Evolutionary conservation across 2,888 invertebrate genomes (phyloP), one percentile per base, ranked within the genome.

Genomic region (Catocala nupta): DNA sequence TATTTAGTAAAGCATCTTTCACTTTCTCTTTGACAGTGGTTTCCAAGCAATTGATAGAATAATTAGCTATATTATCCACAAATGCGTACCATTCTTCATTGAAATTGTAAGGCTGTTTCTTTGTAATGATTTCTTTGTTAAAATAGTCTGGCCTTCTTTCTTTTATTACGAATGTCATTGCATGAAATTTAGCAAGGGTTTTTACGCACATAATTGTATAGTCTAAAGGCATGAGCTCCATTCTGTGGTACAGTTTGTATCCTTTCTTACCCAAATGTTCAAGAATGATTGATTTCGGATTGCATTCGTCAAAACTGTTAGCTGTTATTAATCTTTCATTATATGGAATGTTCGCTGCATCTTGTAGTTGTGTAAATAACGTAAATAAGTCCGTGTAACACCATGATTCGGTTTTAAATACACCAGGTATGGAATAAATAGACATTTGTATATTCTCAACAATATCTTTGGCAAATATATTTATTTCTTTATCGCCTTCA

Each of bases 381-480:
- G 78, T 78, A 6, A 70, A 64, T 1, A 90, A 64, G 54, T 89
- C 81, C n/a, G 65, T 81, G 63, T 90, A 90, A 44, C 81, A 65
- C 51, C 79, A 85, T 0, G 80, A 71, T 78, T 91, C 91, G 43
- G 75, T 83, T 3, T 57, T 45, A 48, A 86, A 90, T 0, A 85
- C 70, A 42, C 82, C 82, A 9, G 69, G 43, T 5, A 88, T 58
- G 0, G 84, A 78, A 51, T 85, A 74, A 11, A 86, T 73, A 65
- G 77, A 76, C 53, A 83, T 67, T 1, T 80, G 63, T 11, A 81
- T 75, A 5, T 71, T 70, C 42, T 73, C 65, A 47, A 85, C 71
- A n/a, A 83, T 83, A n/a, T 80, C 71, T 66, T 91, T 91, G 1
- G 84, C 69, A 65, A 91, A 91, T 34, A 90, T 73, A 49, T 85